Evolutionary conservation across 2,113 vertebrate genomes (phyloP), one percentile per base, ranked within the genome.

Genomic region (Aphyosemion australe): DNA sequence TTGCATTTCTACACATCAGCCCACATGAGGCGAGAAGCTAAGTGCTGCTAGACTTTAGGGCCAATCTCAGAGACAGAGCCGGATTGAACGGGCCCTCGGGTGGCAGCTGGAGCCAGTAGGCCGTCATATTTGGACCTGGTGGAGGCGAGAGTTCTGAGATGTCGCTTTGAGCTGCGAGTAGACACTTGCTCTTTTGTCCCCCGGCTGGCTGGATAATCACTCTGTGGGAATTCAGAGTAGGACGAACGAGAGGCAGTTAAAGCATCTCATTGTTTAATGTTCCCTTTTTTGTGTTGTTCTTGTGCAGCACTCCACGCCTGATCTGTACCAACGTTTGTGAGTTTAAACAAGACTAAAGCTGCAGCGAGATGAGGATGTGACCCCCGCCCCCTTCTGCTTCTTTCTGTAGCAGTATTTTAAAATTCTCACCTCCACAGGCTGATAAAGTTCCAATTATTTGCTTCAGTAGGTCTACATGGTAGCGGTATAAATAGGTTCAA

Each of bases 131-230:
- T 92, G 78, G 78, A 61, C 82, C 87, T 83, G 80, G 89, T 90
- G 88, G 80, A 81, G 88, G 89, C 82, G 80, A 86, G 86, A 92
- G 88, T 90, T 92, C 92, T 93, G 93, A 93, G 90, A 85, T 80
- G 83, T 93, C 12, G 45, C 88, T 88, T 91, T 91, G 92, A 84
- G 86, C 62, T 0, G 73, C 75, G 50, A 76, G 1, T 69, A 75
- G 87, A 92, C 90, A 93, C 82, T 86, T 26, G 72, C 26, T 57
- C 80, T 73, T 89, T 91, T 91, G 89, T 91, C 76, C 73, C 8
- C 51, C 4, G 56, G 64, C 71, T 42, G 78, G 75, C 64, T 37
- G 75, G 85, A 83, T 61, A 79, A 76, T 87, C 78, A 67, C 86
- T 72, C 79, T 53, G 68, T 39, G 65, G 79, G 91, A 91, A 91